Conservation (phyloP, 92 coral and sea anemone species). For the Palythoa grandiflora region DNA sequence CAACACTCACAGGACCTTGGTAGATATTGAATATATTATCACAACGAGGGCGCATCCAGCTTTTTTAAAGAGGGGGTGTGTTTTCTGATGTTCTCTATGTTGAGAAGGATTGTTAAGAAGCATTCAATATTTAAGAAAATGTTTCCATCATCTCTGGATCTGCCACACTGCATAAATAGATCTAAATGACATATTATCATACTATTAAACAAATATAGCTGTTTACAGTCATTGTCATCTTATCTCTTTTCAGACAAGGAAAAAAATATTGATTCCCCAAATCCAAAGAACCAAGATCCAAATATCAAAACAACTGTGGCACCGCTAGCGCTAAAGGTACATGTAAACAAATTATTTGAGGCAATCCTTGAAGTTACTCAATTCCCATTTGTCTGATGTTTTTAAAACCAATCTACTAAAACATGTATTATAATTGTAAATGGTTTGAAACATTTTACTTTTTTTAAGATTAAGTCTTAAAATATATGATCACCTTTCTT, state of each 20-base stretch:
- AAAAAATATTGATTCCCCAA: background rate
- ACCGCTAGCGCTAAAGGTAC: background rate
- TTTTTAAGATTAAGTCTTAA: too few species aligned
- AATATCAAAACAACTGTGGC: background rate
- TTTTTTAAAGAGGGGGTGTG: background rate
- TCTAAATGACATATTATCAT: background rate
- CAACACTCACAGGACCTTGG: background rate
- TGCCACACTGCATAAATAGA: background rate
- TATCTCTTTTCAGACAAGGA: background rate
- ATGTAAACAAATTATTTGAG: background rate
- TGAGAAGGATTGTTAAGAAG: background rate
- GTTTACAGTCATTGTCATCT: background rate
- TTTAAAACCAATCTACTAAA: background rate
- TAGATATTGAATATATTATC: background rate
- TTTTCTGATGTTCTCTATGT: background rate
- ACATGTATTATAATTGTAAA: background rate
- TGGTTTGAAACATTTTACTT: background rate
- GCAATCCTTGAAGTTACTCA: background rate
- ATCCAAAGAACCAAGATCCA: background rate
- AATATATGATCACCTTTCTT: too few species aligned
- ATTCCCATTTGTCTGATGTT: background rate
- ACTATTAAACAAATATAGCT: background rate
- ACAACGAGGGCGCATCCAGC: background rate
- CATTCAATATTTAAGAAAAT: background rate
- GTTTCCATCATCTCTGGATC: background rate